Conservation (phyloP, 2,888 invertebrate species). For the Eupithecia inturbata region DNA sequence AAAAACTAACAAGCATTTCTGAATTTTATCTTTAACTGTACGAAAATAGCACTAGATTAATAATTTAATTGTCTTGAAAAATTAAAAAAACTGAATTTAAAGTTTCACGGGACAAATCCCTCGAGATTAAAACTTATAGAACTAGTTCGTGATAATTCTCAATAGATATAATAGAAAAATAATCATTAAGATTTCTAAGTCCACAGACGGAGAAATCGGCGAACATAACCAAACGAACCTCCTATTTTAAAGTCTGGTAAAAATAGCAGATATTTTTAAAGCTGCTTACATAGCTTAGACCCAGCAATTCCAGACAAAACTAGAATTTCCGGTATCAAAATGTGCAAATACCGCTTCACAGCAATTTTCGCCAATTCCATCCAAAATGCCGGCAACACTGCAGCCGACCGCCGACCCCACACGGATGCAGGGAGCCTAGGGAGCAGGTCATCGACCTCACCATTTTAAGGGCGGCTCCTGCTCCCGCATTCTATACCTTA, state of each 20-base stretch:
- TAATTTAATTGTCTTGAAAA: too few relatives aligned
- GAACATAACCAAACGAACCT: too few relatives aligned
- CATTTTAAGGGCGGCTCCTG: slow-evolving; percentile 5
- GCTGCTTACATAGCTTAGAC: neutral
- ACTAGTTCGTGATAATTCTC: too few relatives aligned
- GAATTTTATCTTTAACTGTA: neutral
- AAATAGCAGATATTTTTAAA: neutral
- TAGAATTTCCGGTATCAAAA: neutral
- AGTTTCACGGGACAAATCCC: too few relatives aligned
- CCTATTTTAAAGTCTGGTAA: neutral
- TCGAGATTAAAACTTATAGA: too few relatives aligned
- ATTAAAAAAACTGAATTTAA: too few relatives aligned
- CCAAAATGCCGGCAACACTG: neutral
- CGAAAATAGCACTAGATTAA: too few relatives aligned
- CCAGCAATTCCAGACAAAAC: neutral
- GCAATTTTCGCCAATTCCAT: slow-evolving; percentile 1
- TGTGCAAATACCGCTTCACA: neutral
- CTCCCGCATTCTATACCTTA: slow-evolving; percentile 9
- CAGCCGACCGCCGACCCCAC: neutral
- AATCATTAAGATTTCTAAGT: neutral
- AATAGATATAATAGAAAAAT: too few relatives aligned
- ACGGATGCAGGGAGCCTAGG: neutral
- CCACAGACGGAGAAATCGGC: neutral
- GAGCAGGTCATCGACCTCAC: slow-evolving; percentile 9
- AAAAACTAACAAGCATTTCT: neutral